Evolutionary conservation across 2,113 vertebrate genomes (phyloP).

Genomic region (Cnemophilus loriae): DNA sequence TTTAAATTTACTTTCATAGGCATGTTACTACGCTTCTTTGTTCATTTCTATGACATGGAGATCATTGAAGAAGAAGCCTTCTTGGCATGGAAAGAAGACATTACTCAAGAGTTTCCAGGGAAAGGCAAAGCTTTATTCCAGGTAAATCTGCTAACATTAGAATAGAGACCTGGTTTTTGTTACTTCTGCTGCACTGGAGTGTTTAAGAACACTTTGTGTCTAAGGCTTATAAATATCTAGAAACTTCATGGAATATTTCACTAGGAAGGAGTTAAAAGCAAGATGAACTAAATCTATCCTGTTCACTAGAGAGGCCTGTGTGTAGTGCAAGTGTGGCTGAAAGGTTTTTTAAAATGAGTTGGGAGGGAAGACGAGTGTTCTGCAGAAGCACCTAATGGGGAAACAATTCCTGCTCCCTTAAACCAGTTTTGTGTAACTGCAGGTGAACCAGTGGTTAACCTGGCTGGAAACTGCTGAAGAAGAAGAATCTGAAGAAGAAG

Average conservation of each 20-base stretch:
- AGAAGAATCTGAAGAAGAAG: constrained; percentile 96
- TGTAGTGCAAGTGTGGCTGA: not conserved
- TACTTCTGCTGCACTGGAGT: not conserved
- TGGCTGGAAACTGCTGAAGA: constrained; percentile 99
- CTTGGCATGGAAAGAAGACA: constrained; percentile 99
- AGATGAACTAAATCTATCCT: fast-evolving
- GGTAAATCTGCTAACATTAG: constrained; percentile 63
- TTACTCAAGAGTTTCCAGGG: constrained; percentile 98
- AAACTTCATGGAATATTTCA: fast-evolving
- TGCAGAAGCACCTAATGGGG: fast-evolving
- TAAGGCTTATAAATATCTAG: fast-evolving
- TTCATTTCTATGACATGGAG: constrained; percentile 99
- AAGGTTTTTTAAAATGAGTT: fast-evolving
- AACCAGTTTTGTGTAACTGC: not conserved
- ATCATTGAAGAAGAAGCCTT: constrained; percentile 99
- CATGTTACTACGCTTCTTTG: constrained; percentile 98
- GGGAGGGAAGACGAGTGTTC: fast-evolving
- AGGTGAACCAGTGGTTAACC: constrained; percentile 99
- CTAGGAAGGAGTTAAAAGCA: not conserved
- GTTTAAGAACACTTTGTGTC: fast-evolving
- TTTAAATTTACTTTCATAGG: constrained; percentile 58
- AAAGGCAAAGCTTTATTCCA: constrained; percentile 99
- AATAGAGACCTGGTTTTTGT: not conserved
- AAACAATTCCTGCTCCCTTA: not conserved
- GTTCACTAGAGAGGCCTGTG: fast-evolving